Percentiles rank a stretch among this genome's conserved stretches.
Conservation (phyloP, 92 coral and sea anemone species). For the Galaxea fascicularis region DNA sequence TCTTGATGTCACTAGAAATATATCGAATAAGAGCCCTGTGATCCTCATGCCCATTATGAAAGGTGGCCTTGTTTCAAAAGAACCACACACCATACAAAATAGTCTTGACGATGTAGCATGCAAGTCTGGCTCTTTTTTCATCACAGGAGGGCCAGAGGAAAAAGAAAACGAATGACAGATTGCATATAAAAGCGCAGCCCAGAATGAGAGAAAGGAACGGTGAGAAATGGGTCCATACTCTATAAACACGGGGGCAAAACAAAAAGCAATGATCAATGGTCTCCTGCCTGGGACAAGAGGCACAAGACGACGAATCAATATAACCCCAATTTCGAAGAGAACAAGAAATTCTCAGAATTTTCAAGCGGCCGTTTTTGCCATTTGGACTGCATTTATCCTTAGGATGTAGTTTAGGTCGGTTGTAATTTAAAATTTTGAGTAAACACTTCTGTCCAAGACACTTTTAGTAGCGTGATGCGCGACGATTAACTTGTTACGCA, state of each 20-base stretch:
- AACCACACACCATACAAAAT: conserved; percentile 5
- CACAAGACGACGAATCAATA: neutral
- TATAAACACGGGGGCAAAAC: neutral
- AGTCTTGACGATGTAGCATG: neutral
- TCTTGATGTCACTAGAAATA: neutral
- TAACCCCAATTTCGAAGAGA: conserved; percentile 18
- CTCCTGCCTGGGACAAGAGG: neutral
- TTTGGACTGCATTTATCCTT: too few species aligned
- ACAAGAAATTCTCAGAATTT: neutral
- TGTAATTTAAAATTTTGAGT: too few species aligned
- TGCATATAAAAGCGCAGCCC: neutral
- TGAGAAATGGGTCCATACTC: neutral
- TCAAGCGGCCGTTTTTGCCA: too few species aligned
- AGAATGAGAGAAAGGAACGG: neutral
- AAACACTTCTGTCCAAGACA: too few species aligned
- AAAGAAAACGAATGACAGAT: neutral
- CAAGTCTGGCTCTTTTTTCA: neutral
- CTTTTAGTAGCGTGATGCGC: too few species aligned
- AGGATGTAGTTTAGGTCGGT: too few species aligned
- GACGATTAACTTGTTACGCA: too few species aligned
- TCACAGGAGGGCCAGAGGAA: neutral
- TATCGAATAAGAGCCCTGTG: neutral
- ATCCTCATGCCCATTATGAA: conserved; percentile 1
- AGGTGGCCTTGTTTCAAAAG: conserved; percentile 12
- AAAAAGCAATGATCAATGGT: conserved; percentile 26